These are phyloP conservation scores for Ianthella basta DNA, from an alignment of 37 sponge, comb jelly and placozoan species.

Conservation along the genomic window DNA sequence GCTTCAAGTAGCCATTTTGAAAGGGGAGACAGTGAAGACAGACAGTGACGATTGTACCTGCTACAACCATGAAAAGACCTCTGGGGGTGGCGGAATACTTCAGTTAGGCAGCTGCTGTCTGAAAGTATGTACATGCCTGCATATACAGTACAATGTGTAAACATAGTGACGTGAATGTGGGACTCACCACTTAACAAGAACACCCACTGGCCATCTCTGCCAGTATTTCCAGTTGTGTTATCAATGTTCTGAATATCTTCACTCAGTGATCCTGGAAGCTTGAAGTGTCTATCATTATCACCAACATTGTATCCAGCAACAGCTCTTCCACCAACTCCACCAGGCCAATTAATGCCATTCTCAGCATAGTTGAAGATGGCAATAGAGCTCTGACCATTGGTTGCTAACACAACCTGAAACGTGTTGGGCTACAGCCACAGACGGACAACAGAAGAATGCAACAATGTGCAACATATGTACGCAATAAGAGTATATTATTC, in stretches of 20 bases:
- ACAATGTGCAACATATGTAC: background rate
- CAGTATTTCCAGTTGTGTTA: slow-evolving; percentile 9
- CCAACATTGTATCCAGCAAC: slow-evolving; percentile 22
- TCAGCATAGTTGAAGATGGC: slow-evolving; percentile 27
- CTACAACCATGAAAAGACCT: too few relatives aligned
- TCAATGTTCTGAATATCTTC: background rate
- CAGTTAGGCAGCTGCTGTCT: too few relatives aligned
- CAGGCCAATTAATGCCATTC: slow-evolving; percentile 17
- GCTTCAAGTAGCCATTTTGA: too few relatives aligned
- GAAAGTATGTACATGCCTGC: too few relatives aligned
- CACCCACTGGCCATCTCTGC: slow-evolving; percentile 20
- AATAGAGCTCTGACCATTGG: background rate
- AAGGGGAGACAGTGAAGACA: too few relatives aligned
- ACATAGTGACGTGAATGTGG: too few relatives aligned
- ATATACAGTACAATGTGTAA: too few relatives aligned
- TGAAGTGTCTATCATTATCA: background rate
- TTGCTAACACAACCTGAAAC: slow-evolving; percentile 28
- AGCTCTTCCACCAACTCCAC: background rate
- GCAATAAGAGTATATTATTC: background rate
- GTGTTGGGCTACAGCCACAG: background rate
- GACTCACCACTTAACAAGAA: background rate
- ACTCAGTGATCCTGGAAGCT: background rate
- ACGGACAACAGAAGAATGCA: background rate
- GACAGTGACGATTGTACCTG: too few relatives aligned
- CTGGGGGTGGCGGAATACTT: too few relatives aligned